phyloP scores from a whole-genome alignment of 2,113 vertebrate genomes.

The Pedetes capensis region DNA sequence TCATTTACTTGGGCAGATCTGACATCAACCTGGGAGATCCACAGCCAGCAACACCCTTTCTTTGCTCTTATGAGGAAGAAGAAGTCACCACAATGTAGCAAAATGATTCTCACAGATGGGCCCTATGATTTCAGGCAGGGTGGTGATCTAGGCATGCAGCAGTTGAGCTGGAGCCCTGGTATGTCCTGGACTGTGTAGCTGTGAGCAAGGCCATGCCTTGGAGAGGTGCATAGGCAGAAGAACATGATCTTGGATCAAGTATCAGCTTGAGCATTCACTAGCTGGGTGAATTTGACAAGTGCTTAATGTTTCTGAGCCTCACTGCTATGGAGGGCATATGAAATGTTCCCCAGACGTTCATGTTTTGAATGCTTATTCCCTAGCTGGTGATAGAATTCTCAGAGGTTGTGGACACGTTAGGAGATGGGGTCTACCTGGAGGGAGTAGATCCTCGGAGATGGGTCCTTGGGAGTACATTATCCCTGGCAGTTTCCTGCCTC shows the following conservation, averaged over 20 bases:
- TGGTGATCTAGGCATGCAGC: background rate
- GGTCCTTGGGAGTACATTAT: too few relatives aligned
- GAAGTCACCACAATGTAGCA: background rate
- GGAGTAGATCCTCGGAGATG: too few relatives aligned
- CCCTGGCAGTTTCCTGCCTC: too few relatives aligned
- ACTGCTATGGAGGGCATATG: too few relatives aligned
- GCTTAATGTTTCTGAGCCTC: background rate
- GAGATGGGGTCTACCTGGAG: too few relatives aligned
- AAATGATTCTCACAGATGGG: background rate
- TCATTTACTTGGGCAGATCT: slow-evolving; percentile 70
- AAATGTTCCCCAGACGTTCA: too few relatives aligned
- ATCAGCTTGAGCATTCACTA: background rate
- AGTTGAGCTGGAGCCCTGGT: background rate
- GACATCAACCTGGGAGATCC: background rate
- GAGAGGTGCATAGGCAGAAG: background rate
- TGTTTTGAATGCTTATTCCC: too few relatives aligned
- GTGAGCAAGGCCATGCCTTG: background rate
- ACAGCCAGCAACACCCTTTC: background rate
- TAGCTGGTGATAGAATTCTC: too few relatives aligned
- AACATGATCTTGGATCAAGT: background rate
- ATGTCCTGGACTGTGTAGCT: background rate
- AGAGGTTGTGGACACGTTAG: too few relatives aligned
- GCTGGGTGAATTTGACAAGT: background rate
- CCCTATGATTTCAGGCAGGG: background rate
- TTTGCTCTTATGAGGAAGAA: background rate